These are phyloP conservation scores for Poeciliopsis infans DNA, from an alignment of 2,797 vertebrate genomes.

Conservation along the genomic window DNA sequence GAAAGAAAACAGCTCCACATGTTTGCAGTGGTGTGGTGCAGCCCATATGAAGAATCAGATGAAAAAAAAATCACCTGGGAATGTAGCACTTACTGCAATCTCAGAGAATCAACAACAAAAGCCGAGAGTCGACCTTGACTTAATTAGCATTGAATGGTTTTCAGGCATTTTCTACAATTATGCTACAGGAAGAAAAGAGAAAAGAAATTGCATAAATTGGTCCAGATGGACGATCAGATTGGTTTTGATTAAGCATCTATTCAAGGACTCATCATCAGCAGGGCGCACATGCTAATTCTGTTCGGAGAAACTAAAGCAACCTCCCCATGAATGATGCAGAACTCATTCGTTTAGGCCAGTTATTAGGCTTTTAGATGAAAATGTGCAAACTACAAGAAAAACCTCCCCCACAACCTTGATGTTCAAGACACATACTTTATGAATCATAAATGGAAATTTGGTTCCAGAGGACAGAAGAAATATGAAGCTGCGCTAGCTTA, in stretches of 20 bases:
- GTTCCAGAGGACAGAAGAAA: neutral
- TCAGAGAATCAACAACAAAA: constrained; percentile 51
- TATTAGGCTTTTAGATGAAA: constrained; percentile 19
- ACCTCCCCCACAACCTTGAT: neutral
- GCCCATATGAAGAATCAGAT: constrained; percentile 53
- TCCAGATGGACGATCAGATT: constrained; percentile 48
- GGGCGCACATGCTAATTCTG: constrained; percentile 15
- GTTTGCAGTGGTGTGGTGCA: constrained; percentile 17
- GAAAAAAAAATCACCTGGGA: constrained; percentile 14
- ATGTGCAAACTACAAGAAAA: constrained; percentile 2
- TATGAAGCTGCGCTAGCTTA: neutral
- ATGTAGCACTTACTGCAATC: neutral
- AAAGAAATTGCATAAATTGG: constrained; percentile 54
- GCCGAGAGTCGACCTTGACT: constrained; percentile 58
- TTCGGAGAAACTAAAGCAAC: constrained; percentile 17
- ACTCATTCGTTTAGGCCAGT: constrained; percentile 9
- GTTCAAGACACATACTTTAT: neutral
- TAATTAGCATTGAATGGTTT: constrained; percentile 49
- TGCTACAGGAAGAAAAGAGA: constrained; percentile 40
- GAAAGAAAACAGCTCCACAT: constrained; percentile 29
- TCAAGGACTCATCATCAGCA: constrained; percentile 33
- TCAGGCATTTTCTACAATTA: constrained; percentile 20
- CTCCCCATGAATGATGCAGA: constrained; percentile 43
- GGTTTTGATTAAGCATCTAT: constrained; percentile 54
- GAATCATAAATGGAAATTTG: neutral